phyloP scores from a whole-genome alignment of 2,113 vertebrate species.

The Sprattus sprattus region DNA sequence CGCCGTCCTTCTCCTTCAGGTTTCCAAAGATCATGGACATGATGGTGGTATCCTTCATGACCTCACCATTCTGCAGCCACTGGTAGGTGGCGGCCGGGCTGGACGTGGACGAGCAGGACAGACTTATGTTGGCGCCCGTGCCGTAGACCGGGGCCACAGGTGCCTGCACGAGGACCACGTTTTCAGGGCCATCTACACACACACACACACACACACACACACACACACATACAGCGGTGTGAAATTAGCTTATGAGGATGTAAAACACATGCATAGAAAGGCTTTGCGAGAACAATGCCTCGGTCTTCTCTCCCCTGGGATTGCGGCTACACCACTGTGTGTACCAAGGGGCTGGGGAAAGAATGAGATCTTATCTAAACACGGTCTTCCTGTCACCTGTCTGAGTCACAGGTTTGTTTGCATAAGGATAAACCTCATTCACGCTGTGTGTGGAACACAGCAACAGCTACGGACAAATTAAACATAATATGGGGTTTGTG shows the following conservation, averaged over 20 bases:
- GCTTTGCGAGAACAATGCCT: not conserved
- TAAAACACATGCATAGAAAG: not conserved
- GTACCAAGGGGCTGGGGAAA: not conserved
- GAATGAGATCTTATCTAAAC: conserved; percentile 9
- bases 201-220: conserved; percentile 3
- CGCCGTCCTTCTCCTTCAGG: not conserved
- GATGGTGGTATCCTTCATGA: not conserved
- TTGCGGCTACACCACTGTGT: not conserved
- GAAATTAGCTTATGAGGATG: not conserved
- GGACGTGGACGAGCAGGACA: conserved; percentile 58
- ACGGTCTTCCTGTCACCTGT: not conserved
- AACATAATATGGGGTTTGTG: not conserved
- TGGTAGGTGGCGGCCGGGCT: conserved; percentile 53
- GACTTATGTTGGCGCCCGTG: conserved; percentile 51
- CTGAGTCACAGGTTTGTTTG: not conserved
- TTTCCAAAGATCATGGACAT: conserved; percentile 25
- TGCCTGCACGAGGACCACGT: not conserved
- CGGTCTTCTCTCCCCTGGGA: not conserved
- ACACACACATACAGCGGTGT: not conserved
- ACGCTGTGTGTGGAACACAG: not conserved
- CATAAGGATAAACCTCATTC: not conserved
- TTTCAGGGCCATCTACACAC: conserved; percentile 67
- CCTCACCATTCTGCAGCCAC: conserved; percentile 40
- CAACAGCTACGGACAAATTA: not conserved
- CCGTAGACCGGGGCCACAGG: not conserved